A percentile compares a stretch with the other conserved stretches of the same genome.
phyloP scores from a whole-genome alignment of 1,140 invertebrate species.

The Propsilocerus akamusi region DNA sequence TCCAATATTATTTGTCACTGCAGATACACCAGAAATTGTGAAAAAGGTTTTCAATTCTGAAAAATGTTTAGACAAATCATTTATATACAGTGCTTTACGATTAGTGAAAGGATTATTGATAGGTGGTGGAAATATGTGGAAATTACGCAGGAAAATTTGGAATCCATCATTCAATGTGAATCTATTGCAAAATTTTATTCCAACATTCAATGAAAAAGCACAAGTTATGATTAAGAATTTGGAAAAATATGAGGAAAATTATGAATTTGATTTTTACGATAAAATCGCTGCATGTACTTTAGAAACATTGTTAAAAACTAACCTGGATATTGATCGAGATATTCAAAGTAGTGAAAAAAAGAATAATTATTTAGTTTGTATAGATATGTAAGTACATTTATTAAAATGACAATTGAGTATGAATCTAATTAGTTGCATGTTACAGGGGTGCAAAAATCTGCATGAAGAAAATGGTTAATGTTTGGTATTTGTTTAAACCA shows the following conservation, averaged over 20 bases:
- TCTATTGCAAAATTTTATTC: neutral
- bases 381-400: neutral
- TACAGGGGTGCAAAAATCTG: neutral
- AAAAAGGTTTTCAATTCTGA: neutral
- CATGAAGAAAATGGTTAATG: neutral
- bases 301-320: neutral
- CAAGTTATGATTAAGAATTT: neutral
- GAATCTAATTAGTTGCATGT: neutral
- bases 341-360: neutral
- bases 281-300: neutral
- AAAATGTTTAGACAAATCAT: neutral
- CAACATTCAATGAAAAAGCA: neutral
- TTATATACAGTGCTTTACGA: neutral
- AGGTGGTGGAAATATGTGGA: neutral
- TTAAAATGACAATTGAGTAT: neutral
- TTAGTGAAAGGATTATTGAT: neutral
- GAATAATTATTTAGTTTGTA: neutral
- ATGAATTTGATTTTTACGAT: neutral
- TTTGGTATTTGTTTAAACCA: neutral
- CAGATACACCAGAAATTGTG: neutral
- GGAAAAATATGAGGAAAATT: neutral
- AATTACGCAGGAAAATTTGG: neutral
- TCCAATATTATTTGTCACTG: neutral
- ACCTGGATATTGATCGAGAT: neutral
- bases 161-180: neutral